Base-by-base conservation (phyloP, 2,797 vertebrate genomes). In the Channa striata region DNA sequence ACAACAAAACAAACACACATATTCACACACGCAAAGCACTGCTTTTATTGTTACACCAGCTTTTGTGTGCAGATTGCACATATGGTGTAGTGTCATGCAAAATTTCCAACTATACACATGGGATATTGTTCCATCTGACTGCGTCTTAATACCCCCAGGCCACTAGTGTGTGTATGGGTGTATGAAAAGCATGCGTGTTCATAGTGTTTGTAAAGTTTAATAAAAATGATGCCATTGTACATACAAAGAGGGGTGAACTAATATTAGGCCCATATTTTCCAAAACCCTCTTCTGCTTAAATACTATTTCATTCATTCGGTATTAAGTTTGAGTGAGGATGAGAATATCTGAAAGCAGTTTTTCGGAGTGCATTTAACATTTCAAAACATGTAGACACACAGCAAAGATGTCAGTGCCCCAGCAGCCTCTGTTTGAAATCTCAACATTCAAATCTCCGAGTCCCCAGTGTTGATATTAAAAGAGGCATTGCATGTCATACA, bases 391-490 rank as follows among this genome's bases (percentile, higher is more conserved):
- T 9, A 14, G 33, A 76, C 67, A 37, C 8, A 25, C 56, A 60
- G 65, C 51, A 59, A 70, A 74, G 68, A 84, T 58, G 66, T 70
- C 53, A 69, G 58, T 1, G 59, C 73, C 67, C 61, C 63, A 7
- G 66, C 67, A 68, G 78, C 79, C 62, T 59, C 68, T 17, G 47
- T 82, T 77, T 73, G 51, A 72, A 59, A 74, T 69, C 71, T 70
- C 52, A 57, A 75, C 69, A 68, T 75, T 63, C 52, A 81, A 88
- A 81, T 78, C 74, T 82, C 74, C 20, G 49, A 83, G 77, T 69
- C 57, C 73, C 77, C 49, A 30, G 44, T 81, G 82, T 78, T 85
- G 82, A 83, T 84, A 85, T 88, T 82, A 87, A 83, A 90, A 74
- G 74, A 81, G 81, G 68, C 84, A 63, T 19, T 44, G 72, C 77